Conservation (phyloP, 2,888 invertebrate genomes). For the Carterocephalus palaemon region DNA sequence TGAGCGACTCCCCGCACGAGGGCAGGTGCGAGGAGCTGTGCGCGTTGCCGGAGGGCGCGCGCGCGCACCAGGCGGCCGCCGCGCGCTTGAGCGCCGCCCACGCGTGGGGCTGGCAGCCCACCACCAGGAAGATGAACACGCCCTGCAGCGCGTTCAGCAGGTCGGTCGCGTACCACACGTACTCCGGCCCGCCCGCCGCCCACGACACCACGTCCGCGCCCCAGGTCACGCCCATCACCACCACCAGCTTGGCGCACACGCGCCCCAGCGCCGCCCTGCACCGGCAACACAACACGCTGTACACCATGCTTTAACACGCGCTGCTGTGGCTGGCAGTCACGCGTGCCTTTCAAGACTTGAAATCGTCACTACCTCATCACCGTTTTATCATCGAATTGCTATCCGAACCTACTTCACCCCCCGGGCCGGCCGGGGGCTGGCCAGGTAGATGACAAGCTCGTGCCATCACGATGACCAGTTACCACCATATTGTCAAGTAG, state of each 20-base stretch:
- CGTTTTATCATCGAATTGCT: no score
- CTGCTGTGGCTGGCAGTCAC: no score
- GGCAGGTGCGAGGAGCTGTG: constrained; percentile 90
- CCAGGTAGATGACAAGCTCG: no score
- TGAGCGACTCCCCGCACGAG: constrained; percentile 87
- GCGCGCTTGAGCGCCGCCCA: constrained; percentile 63
- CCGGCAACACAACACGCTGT: constrained; percentile 1
- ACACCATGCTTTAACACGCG: no score
- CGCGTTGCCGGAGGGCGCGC: constrained; percentile 61
- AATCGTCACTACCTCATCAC: no score
- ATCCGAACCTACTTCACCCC: no score
- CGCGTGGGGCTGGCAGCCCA: constrained; percentile 92
- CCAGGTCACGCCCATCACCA: constrained; percentile 77
- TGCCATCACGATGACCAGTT: no score
- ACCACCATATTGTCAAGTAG: no score
- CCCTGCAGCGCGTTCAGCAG: constrained; percentile 92
- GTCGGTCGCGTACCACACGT: constrained; percentile 91
- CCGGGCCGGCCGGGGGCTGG: no score
- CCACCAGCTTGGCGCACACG: constrained; percentile 91
- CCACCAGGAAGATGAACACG: constrained; percentile 92
- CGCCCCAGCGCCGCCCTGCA: constrained; percentile 86
- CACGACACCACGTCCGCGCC: constrained; percentile 90
- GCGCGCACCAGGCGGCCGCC: constrained; percentile 67
- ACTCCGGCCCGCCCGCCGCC: constrained; percentile 88
- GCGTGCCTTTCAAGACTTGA: no score